Evolutionary conservation across 1,140 invertebrate species (phyloP).

Genomic region (Bombus ignitus): DNA sequence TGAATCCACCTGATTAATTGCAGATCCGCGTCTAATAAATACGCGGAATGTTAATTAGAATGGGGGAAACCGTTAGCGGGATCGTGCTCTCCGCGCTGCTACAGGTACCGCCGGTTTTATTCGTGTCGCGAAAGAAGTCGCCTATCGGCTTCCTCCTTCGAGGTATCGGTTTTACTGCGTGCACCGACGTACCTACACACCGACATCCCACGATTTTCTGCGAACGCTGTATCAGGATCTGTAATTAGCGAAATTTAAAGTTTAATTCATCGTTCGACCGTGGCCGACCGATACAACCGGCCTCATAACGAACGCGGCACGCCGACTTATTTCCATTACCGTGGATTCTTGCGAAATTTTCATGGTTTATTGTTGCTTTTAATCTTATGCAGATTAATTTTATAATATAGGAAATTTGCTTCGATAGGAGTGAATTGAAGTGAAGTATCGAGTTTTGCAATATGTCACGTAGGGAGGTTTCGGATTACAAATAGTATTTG

Average conservation of each 20-base stretch:
- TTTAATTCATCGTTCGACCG: slow-evolving; percentile 24
- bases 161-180: slow-evolving; percentile 26
- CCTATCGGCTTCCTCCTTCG: slow-evolving; percentile 46
- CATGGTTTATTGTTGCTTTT: neutral
- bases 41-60: slow-evolving; percentile 78
- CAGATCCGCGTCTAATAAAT: slow-evolving; percentile 76
- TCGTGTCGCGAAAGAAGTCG: slow-evolving; percentile 55
- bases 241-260: slow-evolving; percentile 45
- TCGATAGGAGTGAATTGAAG: no score
- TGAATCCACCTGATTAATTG: slow-evolving; percentile 79
- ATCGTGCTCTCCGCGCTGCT: slow-evolving; percentile 19
- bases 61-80: slow-evolving; percentile 61
- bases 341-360: neutral
- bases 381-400: neutral
- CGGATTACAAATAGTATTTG: neutral
- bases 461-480: no score
- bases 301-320: slow-evolving; percentile 14
- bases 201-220: neutral
- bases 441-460: no score
- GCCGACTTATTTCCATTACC: neutral
- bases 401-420: neutral
- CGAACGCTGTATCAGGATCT: slow-evolving; percentile 32
- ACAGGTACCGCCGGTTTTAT: slow-evolving; percentile 39
- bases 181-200: neutral
- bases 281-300: neutral